phyloP scores from a whole-genome alignment of 2,888 invertebrate species.

The Galerucella calmariensis region DNA sequence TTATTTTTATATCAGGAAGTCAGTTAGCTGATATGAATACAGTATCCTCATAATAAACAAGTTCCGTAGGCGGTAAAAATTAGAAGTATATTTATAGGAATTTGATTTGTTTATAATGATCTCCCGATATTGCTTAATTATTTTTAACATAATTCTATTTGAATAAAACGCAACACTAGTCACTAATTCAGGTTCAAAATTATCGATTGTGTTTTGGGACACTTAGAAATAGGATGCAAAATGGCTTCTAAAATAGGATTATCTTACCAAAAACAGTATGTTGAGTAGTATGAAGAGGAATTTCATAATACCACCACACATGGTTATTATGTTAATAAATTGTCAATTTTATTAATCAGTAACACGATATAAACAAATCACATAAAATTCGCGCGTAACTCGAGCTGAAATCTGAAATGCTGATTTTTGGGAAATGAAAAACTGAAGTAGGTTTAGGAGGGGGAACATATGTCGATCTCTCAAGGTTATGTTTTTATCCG shows the following conservation, averaged over 20 bases:
- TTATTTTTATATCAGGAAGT: conserved; percentile 11
- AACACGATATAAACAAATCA: conserved; percentile 31
- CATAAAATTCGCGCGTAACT: conserved; percentile 28
- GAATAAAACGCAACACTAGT: background rate
- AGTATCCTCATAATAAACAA: conserved; percentile 20
- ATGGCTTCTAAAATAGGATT: conserved; percentile 48
- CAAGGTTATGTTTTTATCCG: conserved; percentile 16
- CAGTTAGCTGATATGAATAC: conserved; percentile 2
- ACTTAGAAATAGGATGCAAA: conserved; percentile 42
- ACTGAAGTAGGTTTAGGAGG: conserved; percentile 16
- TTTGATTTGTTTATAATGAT: background rate
- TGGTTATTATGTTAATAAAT: conserved; percentile 46
- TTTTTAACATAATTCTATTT: background rate
- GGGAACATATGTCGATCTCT: conserved; percentile 14
- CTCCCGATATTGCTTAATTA: background rate
- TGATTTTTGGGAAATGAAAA: conserved; percentile 26
- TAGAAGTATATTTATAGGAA: conserved; percentile 22
- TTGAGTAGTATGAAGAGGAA: conserved; percentile 78
- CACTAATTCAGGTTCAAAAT: conserved; percentile 27
- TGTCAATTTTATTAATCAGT: background rate
- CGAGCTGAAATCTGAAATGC: conserved; percentile 29
- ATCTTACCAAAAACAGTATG: conserved; percentile 79
- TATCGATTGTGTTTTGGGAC: conserved; percentile 38
- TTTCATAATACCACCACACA: conserved; percentile 77
- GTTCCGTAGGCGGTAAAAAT: conserved; percentile 24